These are phyloP conservation scores for Epicampocera succincta DNA, from an alignment of 2,888 invertebrate genomes.

Conservation along the genomic window DNA sequence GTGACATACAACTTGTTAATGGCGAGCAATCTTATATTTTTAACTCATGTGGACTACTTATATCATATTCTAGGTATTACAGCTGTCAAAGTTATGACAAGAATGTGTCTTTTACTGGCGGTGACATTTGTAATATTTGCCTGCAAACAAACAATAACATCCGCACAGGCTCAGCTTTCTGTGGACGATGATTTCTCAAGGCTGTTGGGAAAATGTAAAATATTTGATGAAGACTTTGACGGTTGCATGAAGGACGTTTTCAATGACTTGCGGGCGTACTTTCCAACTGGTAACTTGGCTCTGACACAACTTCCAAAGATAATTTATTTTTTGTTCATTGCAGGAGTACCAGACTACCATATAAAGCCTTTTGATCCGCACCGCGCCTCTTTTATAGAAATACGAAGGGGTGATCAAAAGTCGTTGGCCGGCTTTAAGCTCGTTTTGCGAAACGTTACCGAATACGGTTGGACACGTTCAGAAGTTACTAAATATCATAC, in stretches of 20 bases:
- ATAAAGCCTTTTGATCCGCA: conserved; percentile 91
- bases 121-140: conserved; percentile 31
- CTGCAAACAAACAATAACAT: conserved; percentile 23
- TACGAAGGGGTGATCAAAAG: conserved; percentile 84
- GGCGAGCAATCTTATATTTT: too few relatives aligned
- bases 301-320: not conserved
- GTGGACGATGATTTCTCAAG: conserved; percentile 77
- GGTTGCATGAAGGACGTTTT: conserved; percentile 87
- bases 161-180: conserved; percentile 73
- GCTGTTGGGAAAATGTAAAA: conserved; percentile 85
- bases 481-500: conserved; percentile 89
- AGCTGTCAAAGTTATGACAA: not conserved
- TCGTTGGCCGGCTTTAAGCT: conserved; percentile 87
- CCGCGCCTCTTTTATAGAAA: conserved; percentile 86
- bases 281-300: conserved; percentile 85
- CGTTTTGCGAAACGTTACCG: conserved; percentile 87
- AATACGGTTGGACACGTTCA: conserved; percentile 89
- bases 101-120: conserved; percentile 13
- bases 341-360: conserved; percentile 88
- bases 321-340: conserved; percentile 37
- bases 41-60: too few relatives aligned
- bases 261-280: conserved; percentile 87
- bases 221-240: conserved; percentile 85
- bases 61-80: not conserved
- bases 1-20: too few relatives aligned